These are phyloP conservation scores for Hestina assimilis DNA, from an alignment of 1,140 invertebrate genomes.

Conservation along the genomic window DNA sequence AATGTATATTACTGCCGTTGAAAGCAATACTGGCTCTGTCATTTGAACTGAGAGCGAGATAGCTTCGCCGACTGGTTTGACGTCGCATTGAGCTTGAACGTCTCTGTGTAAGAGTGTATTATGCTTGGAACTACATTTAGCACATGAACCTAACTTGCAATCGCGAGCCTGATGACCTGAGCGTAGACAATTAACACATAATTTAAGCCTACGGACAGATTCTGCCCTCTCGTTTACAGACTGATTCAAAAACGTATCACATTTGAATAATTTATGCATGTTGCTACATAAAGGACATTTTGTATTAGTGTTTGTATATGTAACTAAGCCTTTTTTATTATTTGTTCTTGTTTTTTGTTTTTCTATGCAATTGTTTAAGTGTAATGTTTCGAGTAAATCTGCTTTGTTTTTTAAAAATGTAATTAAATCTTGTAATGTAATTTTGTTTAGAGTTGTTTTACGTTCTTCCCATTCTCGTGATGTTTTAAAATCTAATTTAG, in stretches of 20 bases:
- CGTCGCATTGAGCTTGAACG: not conserved
- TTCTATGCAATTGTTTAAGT: not conserved
- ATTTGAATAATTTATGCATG: slow-evolving; percentile 2
- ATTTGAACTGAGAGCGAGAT: no score
- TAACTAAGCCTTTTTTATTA: not conserved
- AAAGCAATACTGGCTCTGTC: no score
- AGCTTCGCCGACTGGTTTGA: not conserved
- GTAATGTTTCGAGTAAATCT: slow-evolving; percentile 17
- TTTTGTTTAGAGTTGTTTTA: not conserved
- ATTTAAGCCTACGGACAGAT: slow-evolving; percentile 5
- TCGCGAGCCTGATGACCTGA: slow-evolving; percentile 1
- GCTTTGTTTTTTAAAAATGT: slow-evolving; percentile 18
- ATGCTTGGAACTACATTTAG: not conserved
- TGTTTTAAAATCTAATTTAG: slow-evolving; percentile 17
- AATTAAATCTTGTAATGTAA: slow-evolving; percentile 14
- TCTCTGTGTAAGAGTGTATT: not conserved
- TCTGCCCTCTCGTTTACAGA: not conserved
- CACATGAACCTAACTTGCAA: not conserved
- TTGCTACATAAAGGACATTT: slow-evolving; percentile 3
- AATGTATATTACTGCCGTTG: slow-evolving; percentile 1
- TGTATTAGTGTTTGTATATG: slow-evolving; percentile 2
- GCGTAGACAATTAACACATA: slow-evolving; percentile 3
- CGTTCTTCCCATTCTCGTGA: slow-evolving; percentile 22
- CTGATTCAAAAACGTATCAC: slow-evolving; percentile 5
- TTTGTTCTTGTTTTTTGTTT: not conserved